These are phyloP conservation scores for Rhea pennata DNA, from an alignment of 2,113 vertebrate species.

Conservation along the genomic window DNA sequence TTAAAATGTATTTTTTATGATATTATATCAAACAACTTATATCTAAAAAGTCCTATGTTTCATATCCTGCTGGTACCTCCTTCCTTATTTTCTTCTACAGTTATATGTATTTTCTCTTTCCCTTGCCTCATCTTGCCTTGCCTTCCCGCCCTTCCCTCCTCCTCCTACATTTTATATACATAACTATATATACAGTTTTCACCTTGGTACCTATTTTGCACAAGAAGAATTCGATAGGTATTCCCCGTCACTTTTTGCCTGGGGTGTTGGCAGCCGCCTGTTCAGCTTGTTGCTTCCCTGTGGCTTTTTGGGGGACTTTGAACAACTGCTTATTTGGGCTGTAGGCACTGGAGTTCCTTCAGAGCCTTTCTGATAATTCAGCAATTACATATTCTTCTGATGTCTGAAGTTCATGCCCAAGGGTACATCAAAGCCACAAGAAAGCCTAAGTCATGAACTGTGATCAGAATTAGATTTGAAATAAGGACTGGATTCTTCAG, in stretches of 20 bases:
- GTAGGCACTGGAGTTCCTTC: background rate
- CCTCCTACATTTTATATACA: background rate
- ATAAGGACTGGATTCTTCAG: background rate
- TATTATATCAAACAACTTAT: background rate
- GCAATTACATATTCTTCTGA: background rate
- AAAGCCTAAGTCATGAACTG: background rate
- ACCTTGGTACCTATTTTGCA: background rate
- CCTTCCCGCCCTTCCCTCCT: fast-evolving
- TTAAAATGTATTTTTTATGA: background rate
- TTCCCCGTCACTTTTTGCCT: background rate
- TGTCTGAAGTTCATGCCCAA: background rate
- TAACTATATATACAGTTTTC: background rate
- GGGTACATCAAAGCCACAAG: background rate
- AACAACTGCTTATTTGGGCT: background rate
- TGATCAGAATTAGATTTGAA: background rate
- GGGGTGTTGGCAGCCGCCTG: fast-evolving
- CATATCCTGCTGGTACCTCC: background rate
- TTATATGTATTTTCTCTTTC: background rate
- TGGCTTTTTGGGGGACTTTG: background rate
- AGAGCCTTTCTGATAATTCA: background rate
- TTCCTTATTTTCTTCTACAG: background rate
- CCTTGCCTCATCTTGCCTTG: background rate
- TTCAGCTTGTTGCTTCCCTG: background rate
- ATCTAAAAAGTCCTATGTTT: background rate
- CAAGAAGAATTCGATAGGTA: background rate